Evolutionary conservation across 2,113 vertebrate genomes (phyloP), one percentile per base, ranked within the genome.

Genomic region (Mastomys natalensis): DNA sequence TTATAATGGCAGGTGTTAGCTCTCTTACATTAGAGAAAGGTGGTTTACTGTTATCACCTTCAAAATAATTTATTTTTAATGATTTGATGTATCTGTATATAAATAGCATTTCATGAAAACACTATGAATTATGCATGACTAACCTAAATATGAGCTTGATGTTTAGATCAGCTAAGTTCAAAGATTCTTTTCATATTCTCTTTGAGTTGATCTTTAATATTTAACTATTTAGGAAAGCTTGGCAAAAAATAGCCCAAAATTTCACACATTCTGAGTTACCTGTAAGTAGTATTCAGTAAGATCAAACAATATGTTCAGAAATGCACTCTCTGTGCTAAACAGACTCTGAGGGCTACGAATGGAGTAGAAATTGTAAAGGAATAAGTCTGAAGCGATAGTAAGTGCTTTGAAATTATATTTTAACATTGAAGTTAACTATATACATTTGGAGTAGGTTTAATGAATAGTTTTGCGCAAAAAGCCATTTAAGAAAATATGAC

Each of bases 81-180:
- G 81, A 91, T 85, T 81, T 82, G 55, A 37, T 24, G 21, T 84
- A 10, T 62, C 66, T 70, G 21, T 55, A 29, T 29, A 37, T 48
- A 51, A 70, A 76, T 78, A 90, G 34, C 73, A 11, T 90, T 90
- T 81, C 31, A 90, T 94, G 15, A 70, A 91, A 26, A 84, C 90
- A 92, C 91, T 89, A 48, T 96, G 68, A 97, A 97, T 98, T 97
- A 92, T 95, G 40, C 62, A 96, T 77, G 81, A 86, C 96, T 97
- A n/a, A 91, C 48, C 43, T 78, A 87, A 81, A 76, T 58, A 66
- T 93, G 91, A 90, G n/a, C 84, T 77, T 53, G 72, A 68, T 93
- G 95, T 88, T 90, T 92, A 77, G 70, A 93, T 94, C 51, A 55
- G 9, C n/a, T 95, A 64, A 86, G 72, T 94, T 68, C 26, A 95